A percentile compares a stretch with the other conserved stretches of the same genome.
Conservation (phyloP, 1,140 invertebrate genomes). For the Ylistrum balloti region DNA sequence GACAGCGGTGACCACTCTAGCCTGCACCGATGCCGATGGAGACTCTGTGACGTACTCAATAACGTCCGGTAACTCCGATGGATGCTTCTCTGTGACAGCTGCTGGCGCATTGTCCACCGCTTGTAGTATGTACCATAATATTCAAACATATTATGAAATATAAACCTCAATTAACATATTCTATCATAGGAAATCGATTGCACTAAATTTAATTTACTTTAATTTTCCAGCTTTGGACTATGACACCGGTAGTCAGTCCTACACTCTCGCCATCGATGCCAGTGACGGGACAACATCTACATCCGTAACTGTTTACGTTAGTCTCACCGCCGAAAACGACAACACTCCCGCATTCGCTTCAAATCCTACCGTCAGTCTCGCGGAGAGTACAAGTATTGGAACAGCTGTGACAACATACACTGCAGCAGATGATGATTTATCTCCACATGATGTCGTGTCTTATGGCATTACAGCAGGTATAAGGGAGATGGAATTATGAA, state of each 20-base stretch:
- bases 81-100: background rate
- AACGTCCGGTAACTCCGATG: background rate
- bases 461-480: slow-evolving; percentile 66
- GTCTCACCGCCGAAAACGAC: slow-evolving; percentile 64
- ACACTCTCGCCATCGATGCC: slow-evolving; percentile 61
- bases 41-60: background rate
- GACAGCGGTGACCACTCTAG: background rate
- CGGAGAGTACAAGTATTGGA: slow-evolving; percentile 64
- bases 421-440: slow-evolving; percentile 64
- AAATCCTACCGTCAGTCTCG: slow-evolving; percentile 44
- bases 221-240: slow-evolving; percentile 68
- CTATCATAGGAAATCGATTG: too few relatives aligned
- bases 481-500: background rate
- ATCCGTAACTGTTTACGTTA: slow-evolving; percentile 64
- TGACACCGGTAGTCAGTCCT: slow-evolving; percentile 67
- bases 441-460: slow-evolving; percentile 61
- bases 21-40: slow-evolving; percentile 41
- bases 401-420: slow-evolving; percentile 60
- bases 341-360: slow-evolving; percentile 62
- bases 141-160: too few relatives aligned
- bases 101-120: background rate
- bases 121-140: background rate
- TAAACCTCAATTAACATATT: too few relatives aligned
- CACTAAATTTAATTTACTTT: too few relatives aligned
- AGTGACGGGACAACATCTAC: slow-evolving; percentile 60